Conservation (phyloP, 2,113 vertebrate genomes). For the Gymnarchus niloticus region DNA sequence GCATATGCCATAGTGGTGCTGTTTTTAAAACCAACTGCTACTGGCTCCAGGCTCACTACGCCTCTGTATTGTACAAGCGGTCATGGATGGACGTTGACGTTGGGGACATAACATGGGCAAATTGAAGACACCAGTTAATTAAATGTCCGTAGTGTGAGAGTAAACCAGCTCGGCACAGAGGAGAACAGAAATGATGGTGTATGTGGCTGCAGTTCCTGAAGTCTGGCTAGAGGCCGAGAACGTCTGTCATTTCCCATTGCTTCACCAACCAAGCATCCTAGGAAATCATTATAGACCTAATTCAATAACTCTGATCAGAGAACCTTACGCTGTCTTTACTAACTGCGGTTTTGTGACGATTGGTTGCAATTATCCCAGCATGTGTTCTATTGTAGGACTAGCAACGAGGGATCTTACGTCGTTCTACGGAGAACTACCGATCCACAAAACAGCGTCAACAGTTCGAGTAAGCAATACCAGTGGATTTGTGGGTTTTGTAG, state of each 20-base stretch:
- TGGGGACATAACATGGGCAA: too few species aligned
- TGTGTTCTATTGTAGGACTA: not conserved
- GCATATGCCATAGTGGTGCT: too few species aligned
- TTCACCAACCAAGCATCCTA: not conserved
- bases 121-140: too few species aligned
- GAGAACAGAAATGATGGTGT: not conserved
- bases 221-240: not conserved
- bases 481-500: slow-evolving; percentile 27
- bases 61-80: too few species aligned
- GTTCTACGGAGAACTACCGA: too few species aligned
- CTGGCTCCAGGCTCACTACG: too few species aligned
- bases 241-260: not conserved
- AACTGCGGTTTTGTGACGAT: not conserved
- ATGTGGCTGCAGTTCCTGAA: not conserved
- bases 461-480: not conserved
- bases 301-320: not conserved
- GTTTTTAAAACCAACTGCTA: too few species aligned
- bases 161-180: too few species aligned
- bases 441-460: not conserved
- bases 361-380: not conserved
- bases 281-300: not conserved
- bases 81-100: too few species aligned
- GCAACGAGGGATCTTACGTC: too few species aligned
- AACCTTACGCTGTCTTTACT: not conserved
- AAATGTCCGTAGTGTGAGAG: too few species aligned